Evolutionary conservation across 2,888 invertebrate species (phyloP), one percentile per base, ranked within the genome.

Genomic region (Hoplodrina ambigua): DNA sequence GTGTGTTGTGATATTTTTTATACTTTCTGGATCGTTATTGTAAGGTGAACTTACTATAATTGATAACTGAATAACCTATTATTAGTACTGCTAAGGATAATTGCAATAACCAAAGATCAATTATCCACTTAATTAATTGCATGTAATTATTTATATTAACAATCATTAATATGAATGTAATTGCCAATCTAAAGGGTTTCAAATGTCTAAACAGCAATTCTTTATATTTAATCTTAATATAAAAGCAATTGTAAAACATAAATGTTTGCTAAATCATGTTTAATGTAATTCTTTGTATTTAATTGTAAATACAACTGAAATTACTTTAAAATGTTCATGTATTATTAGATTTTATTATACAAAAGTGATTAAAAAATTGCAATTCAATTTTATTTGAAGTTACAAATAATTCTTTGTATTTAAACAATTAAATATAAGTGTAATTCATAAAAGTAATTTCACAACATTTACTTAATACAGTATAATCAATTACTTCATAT

Each of bases 1-100:
- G 91, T 91, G 92, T 93, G 90, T 91, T 91, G 92, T 93, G 91
- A 93, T 85, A 83, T 80, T 85, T 68, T 81, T 75, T 64, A 52
- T 75, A 78, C 67, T 81, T 65, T 66, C 49, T 73, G 11, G 74
- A 76, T 84, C 71, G 20, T 81, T 80, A 60, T 41, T 58, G 70
- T 84, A 84, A 67, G 62, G 50, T 56, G 6, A 10, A n/a, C 69
- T 75, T 81, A 84, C 62, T 55, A 46, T 76, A 69, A 72, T 13
- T 5, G 79, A 84, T 72, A 60, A 49, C 49, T 65, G 19, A 25
- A 53, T 55, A n/a, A 41, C 37, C 15, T 7, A 33, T 41, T 44
- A 41, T 50, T 49, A 25, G 50, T 37, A 53, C 19, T 55, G 37
- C 50, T 56, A 46, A 58, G 53, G n/a, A 55, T 62, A 54, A 67